phyloP scores from a whole-genome alignment of 2,888 invertebrate genomes.

The Pedicia rivosa region DNA sequence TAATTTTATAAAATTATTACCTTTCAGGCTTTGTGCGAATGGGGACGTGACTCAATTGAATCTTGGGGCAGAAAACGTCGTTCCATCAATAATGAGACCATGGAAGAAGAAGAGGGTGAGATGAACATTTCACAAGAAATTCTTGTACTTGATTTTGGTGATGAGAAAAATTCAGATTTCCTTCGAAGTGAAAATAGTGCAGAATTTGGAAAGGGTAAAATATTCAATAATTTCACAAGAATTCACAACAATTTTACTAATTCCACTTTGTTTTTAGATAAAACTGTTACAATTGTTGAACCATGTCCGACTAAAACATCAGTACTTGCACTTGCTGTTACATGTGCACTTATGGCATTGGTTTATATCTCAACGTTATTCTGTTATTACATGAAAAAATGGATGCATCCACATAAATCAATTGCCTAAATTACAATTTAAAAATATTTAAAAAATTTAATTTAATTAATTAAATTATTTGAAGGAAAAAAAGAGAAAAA shows the following conservation, averaged over 20 bases:
- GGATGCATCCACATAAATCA: slow-evolving; percentile 72
- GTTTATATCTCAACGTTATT: slow-evolving; percentile 83
- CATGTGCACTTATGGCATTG: slow-evolving; percentile 75
- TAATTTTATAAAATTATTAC: slow-evolving; percentile 12
- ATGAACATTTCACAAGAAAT: slow-evolving; percentile 94
- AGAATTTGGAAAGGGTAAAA: slow-evolving; percentile 54
- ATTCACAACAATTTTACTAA: slow-evolving; percentile 1
- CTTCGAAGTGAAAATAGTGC: slow-evolving; percentile 60
- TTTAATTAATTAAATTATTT: too few species aligned
- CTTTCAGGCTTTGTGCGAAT: slow-evolving; percentile 74
- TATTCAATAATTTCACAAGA: slow-evolving; percentile 5
- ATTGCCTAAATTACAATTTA: slow-evolving; percentile 53
- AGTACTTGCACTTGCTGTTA: slow-evolving; percentile 77
- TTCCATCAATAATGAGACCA: slow-evolving; percentile 44
- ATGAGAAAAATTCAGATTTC: slow-evolving; percentile 70
- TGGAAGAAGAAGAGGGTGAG: slow-evolving; percentile 49
- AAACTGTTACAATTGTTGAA: slow-evolving; percentile 79
- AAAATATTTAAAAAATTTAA: too few species aligned
- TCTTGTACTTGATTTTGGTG: slow-evolving; percentile 81
- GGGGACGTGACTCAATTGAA: slow-evolving; percentile 78
- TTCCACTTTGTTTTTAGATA: slow-evolving; percentile 37
- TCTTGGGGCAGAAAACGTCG: slow-evolving; percentile 85
- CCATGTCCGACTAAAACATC: slow-evolving; percentile 86
- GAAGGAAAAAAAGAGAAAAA: too few species aligned
- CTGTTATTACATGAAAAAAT: slow-evolving; percentile 87